Percentiles rank a stretch among this genome's conserved stretches.
These are phyloP conservation scores for Gadopsis bispinosus DNA, from an alignment of 2,797 vertebrate species.

Conservation along the genomic window DNA sequence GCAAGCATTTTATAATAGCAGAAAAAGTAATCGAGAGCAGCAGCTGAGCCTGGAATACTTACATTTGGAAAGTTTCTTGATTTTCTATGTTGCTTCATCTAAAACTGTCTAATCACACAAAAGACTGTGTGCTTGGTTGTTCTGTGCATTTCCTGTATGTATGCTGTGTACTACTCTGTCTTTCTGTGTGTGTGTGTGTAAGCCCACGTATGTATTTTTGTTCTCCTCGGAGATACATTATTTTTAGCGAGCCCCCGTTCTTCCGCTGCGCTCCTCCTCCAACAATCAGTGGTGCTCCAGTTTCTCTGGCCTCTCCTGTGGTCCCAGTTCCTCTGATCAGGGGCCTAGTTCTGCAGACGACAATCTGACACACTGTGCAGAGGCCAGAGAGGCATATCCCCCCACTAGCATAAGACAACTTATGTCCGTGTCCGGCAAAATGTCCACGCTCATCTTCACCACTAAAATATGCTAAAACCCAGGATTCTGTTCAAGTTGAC, in stretches of 20 bases:
- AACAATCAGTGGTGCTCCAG: constrained; percentile 85
- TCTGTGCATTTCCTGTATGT: constrained; percentile 30
- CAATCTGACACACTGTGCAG: constrained; percentile 33
- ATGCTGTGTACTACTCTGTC: constrained; percentile 28
- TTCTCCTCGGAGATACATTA: constrained; percentile 87
- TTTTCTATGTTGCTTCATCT: background rate
- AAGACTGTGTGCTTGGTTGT: background rate
- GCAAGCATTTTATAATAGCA: background rate
- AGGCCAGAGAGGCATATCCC: constrained; percentile 17
- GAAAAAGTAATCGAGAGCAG: constrained; percentile 27
- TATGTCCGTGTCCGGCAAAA: background rate
- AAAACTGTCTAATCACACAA: background rate
- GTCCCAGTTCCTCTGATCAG: constrained; percentile 77
- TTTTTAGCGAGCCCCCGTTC: constrained; percentile 87
- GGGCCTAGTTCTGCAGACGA: constrained; percentile 70
- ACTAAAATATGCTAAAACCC: background rate
- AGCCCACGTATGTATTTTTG: constrained; percentile 81
- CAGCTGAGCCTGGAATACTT: constrained; percentile 7
- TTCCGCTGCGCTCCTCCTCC: constrained; percentile 74
- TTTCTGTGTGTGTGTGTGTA: constrained; percentile 45
- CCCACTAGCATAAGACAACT: constrained; percentile 6
- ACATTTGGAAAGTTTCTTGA: constrained; percentile 5
- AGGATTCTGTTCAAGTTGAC: background rate
- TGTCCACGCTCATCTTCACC: constrained; percentile 1
- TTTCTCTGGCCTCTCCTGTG: constrained; percentile 85